Base-by-base conservation (phyloP, 23 tunicate species). In the Styela plicata region DNA sequence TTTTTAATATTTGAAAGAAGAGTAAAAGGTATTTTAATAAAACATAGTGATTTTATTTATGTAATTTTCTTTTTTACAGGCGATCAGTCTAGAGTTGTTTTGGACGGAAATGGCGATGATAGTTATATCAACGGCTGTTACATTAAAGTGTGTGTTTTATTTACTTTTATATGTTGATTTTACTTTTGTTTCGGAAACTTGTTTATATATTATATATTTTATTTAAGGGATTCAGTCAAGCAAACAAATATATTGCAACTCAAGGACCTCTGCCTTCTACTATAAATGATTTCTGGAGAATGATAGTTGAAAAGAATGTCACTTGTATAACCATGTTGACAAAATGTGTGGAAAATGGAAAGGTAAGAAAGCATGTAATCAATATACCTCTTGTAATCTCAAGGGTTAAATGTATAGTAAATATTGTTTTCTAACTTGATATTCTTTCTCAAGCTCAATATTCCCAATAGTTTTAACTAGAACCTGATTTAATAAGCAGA, bases 121-220 rank as follows among this genome's bases (percentile, higher is more conserved):
- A 21, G 35, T 3, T 71, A 71, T 17, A 71, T 71, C 34, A 71
- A 71, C 77, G 77, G 34, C 16, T 28, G 77, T 17, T 71, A 71
- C 34, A 71, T 71, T 22, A 29, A 71, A 16, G 77, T 71, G 7
- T 5, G 31, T 66, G 13, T 5, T 44, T 44, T 44, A 44, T 44
- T 44, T 5, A 5, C 10, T 44, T 7, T 13, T 44, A 13, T 44
- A 44, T 13, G 10, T 7, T 44, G 13, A 44, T 5, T 7, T 44
- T 44, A 5, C 10, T 5, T 44, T 44, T 44, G 57, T 44, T 44
- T 5, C 57, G 10, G 13, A 44, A 44, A 44, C 7, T 13, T 44
- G 57, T 44, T 44, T 44, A 7, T 5, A 44, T 44, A 5, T 44
- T 5, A 44, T 44, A n/a, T n/a, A n/a, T 44, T 44, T 7, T 44